A percentile compares a stretch with the other conserved stretches of the same genome.
phyloP scores from a whole-genome alignment of 2,888 invertebrate genomes.

The Scaptomyza caliginosa region DNA sequence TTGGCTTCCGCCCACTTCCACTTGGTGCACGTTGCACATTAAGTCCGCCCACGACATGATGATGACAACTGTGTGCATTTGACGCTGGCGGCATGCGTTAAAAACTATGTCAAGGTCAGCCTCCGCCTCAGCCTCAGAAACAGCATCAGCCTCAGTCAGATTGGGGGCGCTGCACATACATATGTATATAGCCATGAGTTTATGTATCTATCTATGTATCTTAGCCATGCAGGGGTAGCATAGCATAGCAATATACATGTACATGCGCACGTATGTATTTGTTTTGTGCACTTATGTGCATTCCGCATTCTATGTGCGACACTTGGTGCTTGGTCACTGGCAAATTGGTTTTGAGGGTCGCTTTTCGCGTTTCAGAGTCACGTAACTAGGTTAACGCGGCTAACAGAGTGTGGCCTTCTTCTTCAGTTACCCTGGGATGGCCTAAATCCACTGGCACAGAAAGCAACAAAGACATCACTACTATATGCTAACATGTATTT shows the following conservation, averaged over 20 bases:
- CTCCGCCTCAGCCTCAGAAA: conserved; percentile 11
- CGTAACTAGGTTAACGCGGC: conserved; percentile 70
- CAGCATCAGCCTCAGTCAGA: conserved; percentile 18
- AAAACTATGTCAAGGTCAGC: conserved; percentile 66
- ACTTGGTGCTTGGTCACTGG: conserved; percentile 50
- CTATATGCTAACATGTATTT: too few species aligned
- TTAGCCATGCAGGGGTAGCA: conserved; percentile 32
- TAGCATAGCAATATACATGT: conserved; percentile 10
- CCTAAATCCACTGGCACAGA: conserved; percentile 30
- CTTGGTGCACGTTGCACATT: conserved; percentile 7
- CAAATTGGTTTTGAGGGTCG: conserved; percentile 73
- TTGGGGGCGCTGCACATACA: conserved; percentile 38
- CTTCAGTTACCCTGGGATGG: conserved; percentile 30
- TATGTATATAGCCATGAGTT: too few species aligned
- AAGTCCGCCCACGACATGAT: conserved; percentile 32
- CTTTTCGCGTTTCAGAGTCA: conserved; percentile 72
- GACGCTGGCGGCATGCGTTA: conserved; percentile 27
- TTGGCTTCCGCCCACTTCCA: conserved; percentile 3
- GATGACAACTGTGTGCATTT: conserved; percentile 38
- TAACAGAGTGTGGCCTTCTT: conserved; percentile 55
- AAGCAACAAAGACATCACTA: not conserved
- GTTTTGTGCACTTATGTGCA: conserved; percentile 55
- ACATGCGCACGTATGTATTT: conserved; percentile 8
- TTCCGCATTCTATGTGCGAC: conserved; percentile 47
- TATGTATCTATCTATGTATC: conserved; percentile 28